Evolutionary conservation across 1,140 invertebrate species (phyloP), one percentile per base, ranked within the genome.

Genomic region (Oreohelix idahoensis): DNA sequence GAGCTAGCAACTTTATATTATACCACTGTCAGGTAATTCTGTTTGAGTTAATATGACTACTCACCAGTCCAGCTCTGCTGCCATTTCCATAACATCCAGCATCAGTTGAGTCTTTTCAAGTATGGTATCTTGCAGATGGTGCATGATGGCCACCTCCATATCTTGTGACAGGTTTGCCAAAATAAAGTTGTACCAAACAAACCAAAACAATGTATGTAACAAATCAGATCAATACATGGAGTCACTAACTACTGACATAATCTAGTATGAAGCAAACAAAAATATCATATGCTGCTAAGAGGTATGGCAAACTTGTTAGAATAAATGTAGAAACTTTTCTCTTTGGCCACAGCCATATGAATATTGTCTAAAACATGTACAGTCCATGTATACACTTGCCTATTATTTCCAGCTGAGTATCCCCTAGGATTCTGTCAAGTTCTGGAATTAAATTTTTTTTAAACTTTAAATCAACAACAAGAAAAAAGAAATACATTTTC

Each of bases 61-160:
- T 90, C 93, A 96, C 96, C 95, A 95, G 90, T 97, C 96, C 0
- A 97, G 93, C 90, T 96, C 94, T 32, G 95, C 95, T 85, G 95
- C 94, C 51, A 94, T 92, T 81, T 95, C 93, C 63, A 96, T 93
- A 11, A 96, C 92, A 66, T 93, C 93, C 0, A 95, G 88, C 20
- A 97, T 92, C 10, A 94, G 90, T 29, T 93, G 88, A 17, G 95
- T 93, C 83, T 96, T 93, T 86, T 95, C 93, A 78, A 95, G 90
- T 29, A 96, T 93, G 51, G 94, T 94, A 82, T 94, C 90, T 29
- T 95, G 94, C 15, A 97, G 92, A 42, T 94, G 91, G 88, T 95
- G 93, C 93, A 97, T 95, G 85, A 97, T 96, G 69, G 94, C 92
- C 49, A 94, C 95, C 92, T 97, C 96, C 83, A 95, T 94, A 76